Percentiles rank a stretch among this genome's conserved stretches.
phyloP scores from a whole-genome alignment of 2,888 invertebrate species.

The Heliconius ethilla region DNA sequence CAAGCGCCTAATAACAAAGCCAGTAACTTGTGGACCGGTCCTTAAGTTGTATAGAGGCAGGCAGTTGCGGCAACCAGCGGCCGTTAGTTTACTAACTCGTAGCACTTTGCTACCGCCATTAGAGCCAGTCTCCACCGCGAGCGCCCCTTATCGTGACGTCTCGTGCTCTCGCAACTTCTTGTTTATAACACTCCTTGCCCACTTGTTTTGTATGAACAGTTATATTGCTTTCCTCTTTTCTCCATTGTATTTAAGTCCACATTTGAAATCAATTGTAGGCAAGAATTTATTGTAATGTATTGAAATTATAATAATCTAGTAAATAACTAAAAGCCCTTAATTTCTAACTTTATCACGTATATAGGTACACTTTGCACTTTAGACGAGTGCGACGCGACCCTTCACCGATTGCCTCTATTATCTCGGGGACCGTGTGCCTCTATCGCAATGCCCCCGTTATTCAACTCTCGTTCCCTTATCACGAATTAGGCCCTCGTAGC shows the following conservation, averaged over 20 bases:
- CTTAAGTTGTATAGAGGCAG: constrained; percentile 53
- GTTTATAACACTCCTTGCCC: constrained; percentile 48
- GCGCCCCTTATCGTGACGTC: constrained; percentile 54
- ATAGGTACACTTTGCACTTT: constrained; percentile 24
- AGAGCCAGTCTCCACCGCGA: constrained; percentile 52
- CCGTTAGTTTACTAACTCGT: constrained; percentile 62
- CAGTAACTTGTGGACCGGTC: constrained; percentile 48
- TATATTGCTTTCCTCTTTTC: constrained; percentile 35
- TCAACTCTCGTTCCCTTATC: constrained; percentile 74
- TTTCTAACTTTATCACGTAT: constrained; percentile 19
- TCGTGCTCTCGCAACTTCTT: constrained; percentile 52
- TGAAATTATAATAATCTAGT: not conserved
- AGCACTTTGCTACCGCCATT: constrained; percentile 57
- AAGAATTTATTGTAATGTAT: not conserved
- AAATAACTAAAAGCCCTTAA: not conserved
- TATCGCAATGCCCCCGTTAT: constrained; percentile 69
- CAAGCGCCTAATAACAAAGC: constrained; percentile 48
- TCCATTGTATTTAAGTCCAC: not conserved
- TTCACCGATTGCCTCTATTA: constrained; percentile 65
- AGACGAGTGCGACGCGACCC: constrained; percentile 44
- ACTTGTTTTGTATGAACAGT: constrained; percentile 44
- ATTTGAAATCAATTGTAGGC: constrained; percentile 14
- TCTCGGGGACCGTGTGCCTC: constrained; percentile 55
- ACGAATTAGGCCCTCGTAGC: constrained; percentile 71
- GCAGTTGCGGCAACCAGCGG: constrained; percentile 55